Evolutionary conservation across 2,888 invertebrate species (phyloP).

Genomic region (Timandra comae): DNA sequence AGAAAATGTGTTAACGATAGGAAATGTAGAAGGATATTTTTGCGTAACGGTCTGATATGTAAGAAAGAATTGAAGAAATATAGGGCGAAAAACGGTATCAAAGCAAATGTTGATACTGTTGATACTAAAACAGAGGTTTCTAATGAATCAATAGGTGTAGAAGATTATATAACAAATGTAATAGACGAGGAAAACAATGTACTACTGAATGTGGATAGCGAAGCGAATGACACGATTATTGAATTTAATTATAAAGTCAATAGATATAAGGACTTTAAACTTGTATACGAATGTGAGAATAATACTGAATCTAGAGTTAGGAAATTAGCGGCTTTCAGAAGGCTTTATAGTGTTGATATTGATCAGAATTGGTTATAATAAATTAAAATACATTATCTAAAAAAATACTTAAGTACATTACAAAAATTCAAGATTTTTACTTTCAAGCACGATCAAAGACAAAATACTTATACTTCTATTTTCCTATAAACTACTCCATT

Average conservation of each 20-base stretch:
- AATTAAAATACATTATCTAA: too few species aligned
- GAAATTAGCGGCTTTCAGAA: constrained; percentile 23
- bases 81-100: constrained; percentile 1
- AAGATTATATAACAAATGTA: constrained; percentile 2
- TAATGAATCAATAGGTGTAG: not conserved
- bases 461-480: too few species aligned
- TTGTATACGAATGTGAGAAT: constrained; percentile 22
- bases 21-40: not conserved
- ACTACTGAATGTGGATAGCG: not conserved
- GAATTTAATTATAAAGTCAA: constrained; percentile 14
- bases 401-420: too few species aligned
- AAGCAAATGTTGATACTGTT: not conserved
- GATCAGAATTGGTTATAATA: constrained; percentile 26
- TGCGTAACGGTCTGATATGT: too few species aligned
- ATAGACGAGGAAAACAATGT: not conserved
- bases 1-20: too few species aligned
- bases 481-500: too few species aligned
- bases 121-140: too few species aligned
- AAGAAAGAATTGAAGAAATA: not conserved
- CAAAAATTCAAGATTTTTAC: too few species aligned
- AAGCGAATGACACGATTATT: constrained; percentile 4
- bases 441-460: too few species aligned
- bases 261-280: constrained; percentile 17
- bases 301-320: constrained; percentile 39
- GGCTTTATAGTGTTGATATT: constrained; percentile 33